Percentiles rank a stretch among this genome's conserved stretches.
Conservation (phyloP, 2,113 vertebrate genomes). For the Colius striatus region DNA sequence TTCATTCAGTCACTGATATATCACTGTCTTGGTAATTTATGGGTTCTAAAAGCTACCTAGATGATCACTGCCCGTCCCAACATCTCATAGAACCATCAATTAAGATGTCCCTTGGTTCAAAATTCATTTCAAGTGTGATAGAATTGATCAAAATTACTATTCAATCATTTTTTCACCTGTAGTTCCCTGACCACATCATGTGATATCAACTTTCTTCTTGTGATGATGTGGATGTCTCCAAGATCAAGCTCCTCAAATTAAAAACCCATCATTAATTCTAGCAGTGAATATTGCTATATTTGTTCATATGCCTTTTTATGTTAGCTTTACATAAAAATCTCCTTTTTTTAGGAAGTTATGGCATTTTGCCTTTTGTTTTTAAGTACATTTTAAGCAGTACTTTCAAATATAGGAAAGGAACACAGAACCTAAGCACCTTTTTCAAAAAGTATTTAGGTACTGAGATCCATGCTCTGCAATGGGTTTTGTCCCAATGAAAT, state of each 20-base stretch:
- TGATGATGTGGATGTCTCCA: background rate
- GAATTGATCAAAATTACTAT: conserved; percentile 30
- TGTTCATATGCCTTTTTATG: background rate
- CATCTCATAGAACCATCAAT: background rate
- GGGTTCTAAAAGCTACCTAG: conserved; percentile 50
- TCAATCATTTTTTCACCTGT: background rate
- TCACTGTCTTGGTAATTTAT: conserved; percentile 72
- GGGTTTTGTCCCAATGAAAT: background rate
- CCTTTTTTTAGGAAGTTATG: background rate
- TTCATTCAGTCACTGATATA: conserved; percentile 72
- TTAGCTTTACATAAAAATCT: background rate
- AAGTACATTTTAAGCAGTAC: background rate
- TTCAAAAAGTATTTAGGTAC: background rate
- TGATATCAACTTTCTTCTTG: background rate
- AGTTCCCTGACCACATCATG: background rate
- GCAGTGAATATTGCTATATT: background rate
- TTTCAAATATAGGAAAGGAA: background rate
- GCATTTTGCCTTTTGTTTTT: background rate
- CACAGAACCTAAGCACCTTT: background rate
- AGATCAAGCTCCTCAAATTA: background rate
- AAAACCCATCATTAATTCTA: background rate
- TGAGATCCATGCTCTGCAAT: background rate
- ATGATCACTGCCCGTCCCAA: conserved; percentile 25
- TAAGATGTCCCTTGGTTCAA: conserved; percentile 7
- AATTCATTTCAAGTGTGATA: background rate